Evolutionary conservation across 2,797 vertebrate species (phyloP), one percentile per base, ranked within the genome.

Genomic region (Acomys russatus): DNA sequence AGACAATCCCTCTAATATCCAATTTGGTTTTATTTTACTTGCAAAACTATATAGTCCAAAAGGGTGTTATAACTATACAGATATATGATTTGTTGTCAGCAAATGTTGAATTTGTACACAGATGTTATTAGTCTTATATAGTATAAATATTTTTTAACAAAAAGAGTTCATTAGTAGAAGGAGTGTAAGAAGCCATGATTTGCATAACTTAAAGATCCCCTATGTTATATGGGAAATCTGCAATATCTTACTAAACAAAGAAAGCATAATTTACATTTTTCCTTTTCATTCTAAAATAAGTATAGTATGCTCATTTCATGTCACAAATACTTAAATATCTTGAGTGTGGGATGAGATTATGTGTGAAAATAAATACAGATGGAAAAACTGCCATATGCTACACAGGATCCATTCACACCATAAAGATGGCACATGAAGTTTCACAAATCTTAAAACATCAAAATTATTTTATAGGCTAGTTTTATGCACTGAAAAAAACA

Each of bases 291-390:
- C 22, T 91, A 80, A 4, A 88, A 84, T 68, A 18, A 90, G 25
- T 66, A 15, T 28, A 82, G 51, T 9, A 71, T 88, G n/a, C 63
- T 25, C 66, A 66, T 88, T 51, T n/a, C 12, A 20, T 70, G 38
- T 28, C 10, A 63, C 18, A 90, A 84, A 93, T 84, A 59, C 23
- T 64, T 84, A 77, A 82, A 71, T 86, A n/a, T n/a, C 6, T 88
- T 2, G 20, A 78, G 74, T 61, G 20, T 78, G 30, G 6, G 11
- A 54, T 22, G 12, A 88, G 63, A 91, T 83, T 86, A 73, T 10
- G 1, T 83, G 9, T 86, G 35, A 92, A 90, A 94, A 83, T 76
- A 82, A 95, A 93, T 23, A 15, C 14, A 54, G 35, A 92, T 79
- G n/a, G 82, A 88, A 90, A 59, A 6, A 85, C 17, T 54, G 0